phyloP scores from a whole-genome alignment of 2,888 invertebrate species.

The Xestia sexstrigata region DNA sequence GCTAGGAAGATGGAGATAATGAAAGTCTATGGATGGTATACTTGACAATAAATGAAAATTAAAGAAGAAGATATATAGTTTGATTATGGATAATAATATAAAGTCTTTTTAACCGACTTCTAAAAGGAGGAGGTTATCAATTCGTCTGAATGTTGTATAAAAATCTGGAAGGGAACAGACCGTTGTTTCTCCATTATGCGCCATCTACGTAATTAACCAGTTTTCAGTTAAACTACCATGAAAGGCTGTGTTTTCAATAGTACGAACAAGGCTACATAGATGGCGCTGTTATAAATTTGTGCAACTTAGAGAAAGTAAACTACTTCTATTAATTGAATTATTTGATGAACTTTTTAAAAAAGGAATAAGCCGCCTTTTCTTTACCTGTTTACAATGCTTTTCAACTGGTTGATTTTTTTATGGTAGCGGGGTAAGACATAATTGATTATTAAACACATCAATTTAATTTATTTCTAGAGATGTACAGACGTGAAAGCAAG shows the following conservation, averaged over 20 bases:
- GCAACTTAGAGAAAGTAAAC: not conserved
- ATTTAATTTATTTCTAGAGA: too few species aligned
- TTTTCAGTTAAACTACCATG: not conserved
- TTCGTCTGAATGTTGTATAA: too few species aligned
- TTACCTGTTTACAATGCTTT: not conserved
- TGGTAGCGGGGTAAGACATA: not conserved
- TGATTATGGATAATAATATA: too few species aligned
- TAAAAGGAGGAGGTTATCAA: too few species aligned
- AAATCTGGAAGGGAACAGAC: too few species aligned
- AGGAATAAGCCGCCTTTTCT: not conserved
- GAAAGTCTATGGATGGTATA: not conserved
- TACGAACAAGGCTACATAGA: not conserved
- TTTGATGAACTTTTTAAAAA: not conserved
- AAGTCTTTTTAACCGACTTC: too few species aligned
- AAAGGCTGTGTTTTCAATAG: not conserved
- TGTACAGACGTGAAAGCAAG: too few species aligned
- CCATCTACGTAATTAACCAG: constrained; percentile 2
- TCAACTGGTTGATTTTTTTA: not conserved
- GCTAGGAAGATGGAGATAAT: not conserved
- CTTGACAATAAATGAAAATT: too few species aligned
- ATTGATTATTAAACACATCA: not conserved
- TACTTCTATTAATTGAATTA: not conserved
- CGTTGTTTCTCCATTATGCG: not conserved
- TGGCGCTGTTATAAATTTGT: constrained; percentile 28
- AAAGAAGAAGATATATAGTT: too few species aligned